Conservation (phyloP, 1,140 invertebrate species). For the Mamestra configurata region DNA sequence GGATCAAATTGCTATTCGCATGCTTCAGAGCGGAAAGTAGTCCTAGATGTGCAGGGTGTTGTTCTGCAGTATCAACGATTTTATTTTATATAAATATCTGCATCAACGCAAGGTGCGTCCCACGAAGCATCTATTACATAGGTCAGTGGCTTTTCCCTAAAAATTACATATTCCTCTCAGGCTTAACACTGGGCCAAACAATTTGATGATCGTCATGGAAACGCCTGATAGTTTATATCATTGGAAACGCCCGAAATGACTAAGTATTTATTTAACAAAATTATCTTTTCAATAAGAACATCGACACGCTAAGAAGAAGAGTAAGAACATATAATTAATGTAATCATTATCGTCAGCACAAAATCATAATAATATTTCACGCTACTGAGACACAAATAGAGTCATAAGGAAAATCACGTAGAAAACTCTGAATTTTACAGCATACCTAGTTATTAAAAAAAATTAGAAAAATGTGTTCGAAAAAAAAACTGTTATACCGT, state of each 20-base stretch:
- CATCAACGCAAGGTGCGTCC: background rate
- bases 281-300: no score
- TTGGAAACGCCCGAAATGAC: no score
- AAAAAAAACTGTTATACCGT: background rate
- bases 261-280: no score
- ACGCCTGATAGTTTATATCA: no score
- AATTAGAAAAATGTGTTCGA: background rate
- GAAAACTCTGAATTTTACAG: background rate
- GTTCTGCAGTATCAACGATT: slow-evolving; percentile 26
- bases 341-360: no score
- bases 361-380: background rate
- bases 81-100: background rate
- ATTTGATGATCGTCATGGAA: no score
- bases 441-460: background rate
- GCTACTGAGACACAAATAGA: background rate
- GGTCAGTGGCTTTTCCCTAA: no score
- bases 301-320: no score
- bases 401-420: background rate
- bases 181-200: no score
- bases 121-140: background rate
- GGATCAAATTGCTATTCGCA: slow-evolving; percentile 74
- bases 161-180: no score
- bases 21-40: slow-evolving; percentile 77
- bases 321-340: no score
- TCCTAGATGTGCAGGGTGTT: slow-evolving; percentile 57